Conservation (phyloP, 2,797 vertebrate species). For the Mustela erminea region DNA sequence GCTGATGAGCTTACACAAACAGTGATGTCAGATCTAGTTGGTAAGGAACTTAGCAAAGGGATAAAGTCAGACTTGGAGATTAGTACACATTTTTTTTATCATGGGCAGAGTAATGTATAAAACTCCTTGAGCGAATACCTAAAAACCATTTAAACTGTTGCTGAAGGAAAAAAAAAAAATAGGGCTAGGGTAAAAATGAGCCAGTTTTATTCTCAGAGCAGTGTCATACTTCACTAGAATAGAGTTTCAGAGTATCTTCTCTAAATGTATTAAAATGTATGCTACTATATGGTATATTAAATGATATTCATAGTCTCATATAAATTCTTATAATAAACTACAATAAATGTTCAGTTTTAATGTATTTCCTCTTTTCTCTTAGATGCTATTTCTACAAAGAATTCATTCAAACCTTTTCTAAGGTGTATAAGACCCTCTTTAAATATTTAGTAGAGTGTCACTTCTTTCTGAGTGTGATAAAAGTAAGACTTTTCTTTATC, state of each 20-base stretch:
- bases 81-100: conserved; percentile 17
- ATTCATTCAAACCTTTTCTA: conserved; percentile 80
- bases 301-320: conserved; percentile 55
- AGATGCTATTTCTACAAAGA: conserved; percentile 79
- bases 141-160: conserved; percentile 57
- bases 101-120: not conserved
- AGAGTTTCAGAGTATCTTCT: conserved; percentile 41
- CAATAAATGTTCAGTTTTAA: conserved; percentile 77
- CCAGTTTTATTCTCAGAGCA: conserved; percentile 57
- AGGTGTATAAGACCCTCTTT: conserved; percentile 78
- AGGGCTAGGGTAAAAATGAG: conserved; percentile 57
- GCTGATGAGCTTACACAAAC: not conserved
- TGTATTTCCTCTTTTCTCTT: conserved; percentile 70
- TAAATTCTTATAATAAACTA: conserved; percentile 81
- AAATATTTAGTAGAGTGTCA: conserved; percentile 85
- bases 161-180: not conserved
- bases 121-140: conserved; percentile 19
- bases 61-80: conserved; percentile 55
- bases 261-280: conserved; percentile 75
- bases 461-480: conserved; percentile 75
- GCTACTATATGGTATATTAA: conserved; percentile 65
- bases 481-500: conserved; percentile 79
- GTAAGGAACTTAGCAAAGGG: conserved; percentile 3
- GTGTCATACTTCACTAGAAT: not conserved
- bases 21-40: not conserved